Evolutionary conservation across 2,113 vertebrate species (phyloP), one percentile per base, ranked within the genome.

Genomic region (Gavia stellata): DNA sequence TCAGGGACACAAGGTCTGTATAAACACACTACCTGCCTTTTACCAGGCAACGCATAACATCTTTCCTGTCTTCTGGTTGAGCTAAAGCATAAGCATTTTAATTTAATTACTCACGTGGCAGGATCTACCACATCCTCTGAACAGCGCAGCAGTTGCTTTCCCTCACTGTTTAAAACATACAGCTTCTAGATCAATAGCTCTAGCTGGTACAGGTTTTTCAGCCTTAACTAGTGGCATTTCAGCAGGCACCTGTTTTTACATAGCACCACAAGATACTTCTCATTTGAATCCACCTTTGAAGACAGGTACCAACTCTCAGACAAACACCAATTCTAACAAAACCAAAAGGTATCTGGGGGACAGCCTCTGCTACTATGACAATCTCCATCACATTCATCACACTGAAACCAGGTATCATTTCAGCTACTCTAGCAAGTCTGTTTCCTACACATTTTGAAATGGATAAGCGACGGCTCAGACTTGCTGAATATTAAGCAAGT

Each of bases 381-480:
- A 31, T 15, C 62, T 44, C 31, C 6, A 31, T 9, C 55, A n/a
- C 44, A 4, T 2, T 25, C 6, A 8, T 2, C 62, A 61, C 56
- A 4, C 44, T 12, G 34, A 67, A 47, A 28, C 23, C 67, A 9
- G 19, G 10, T 4, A 10, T 3, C 33, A 14, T 50, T n/a, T 31
- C 81, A 79, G 47, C 65, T 79, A 1, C 17, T 52, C 77, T 14
- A 63, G 31, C 25, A 74, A 4, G 17, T 16, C 70, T 44, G 23
- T 12, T 56, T 53, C 49, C 78, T 28, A 4, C 26, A 8, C 0
- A 0, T 55, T 38, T 40, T 83, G 45, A 61, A 59, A 70, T 1
- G 5, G 17, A 28, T 34, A 53, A 63, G 31, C 31, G 62, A 92
- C n/a, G 58, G 63, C 59, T 86, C 38, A 55, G 24, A 50, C 26